Percentiles rank a stretch among this genome's conserved stretches.
phyloP scores from a whole-genome alignment of 2,113 vertebrate species.

The Calonectris borealis region DNA sequence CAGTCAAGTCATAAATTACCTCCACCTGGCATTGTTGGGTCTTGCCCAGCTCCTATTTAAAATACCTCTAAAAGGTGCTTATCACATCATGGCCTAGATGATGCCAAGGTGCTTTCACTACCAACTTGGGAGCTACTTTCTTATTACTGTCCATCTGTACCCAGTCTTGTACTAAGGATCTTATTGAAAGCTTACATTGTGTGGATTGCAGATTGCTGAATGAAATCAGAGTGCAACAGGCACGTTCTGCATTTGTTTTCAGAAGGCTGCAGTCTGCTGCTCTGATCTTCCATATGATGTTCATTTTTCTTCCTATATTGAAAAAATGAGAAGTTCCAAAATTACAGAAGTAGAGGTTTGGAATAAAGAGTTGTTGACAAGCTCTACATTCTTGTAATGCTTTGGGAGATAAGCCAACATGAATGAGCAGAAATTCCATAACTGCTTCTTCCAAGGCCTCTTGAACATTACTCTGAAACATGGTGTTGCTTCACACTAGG shows the following conservation, averaged over 20 bases:
- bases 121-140: not conserved
- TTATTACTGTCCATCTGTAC: not conserved
- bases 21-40: not conserved
- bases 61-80: not conserved
- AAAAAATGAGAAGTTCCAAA: not conserved
- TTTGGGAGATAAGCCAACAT: not conserved
- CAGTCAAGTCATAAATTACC: not conserved
- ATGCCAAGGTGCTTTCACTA: not conserved
- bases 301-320: not conserved
- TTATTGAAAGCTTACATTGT: not conserved
- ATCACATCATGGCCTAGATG: not conserved
- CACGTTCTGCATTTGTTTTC: not conserved
- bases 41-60: not conserved
- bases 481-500: not conserved
- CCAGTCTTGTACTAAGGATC: not conserved
- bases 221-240: not conserved
- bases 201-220: not conserved
- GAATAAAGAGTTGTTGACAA: not conserved
- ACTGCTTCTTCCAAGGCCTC: not conserved
- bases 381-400: not conserved
- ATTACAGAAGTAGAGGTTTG: not conserved
- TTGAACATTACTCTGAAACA: not conserved
- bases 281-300: not conserved
- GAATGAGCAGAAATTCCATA: not conserved
- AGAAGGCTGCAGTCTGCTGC: not conserved